These are phyloP conservation scores for Platichthys flesus DNA, from an alignment of 2,113 vertebrate species.

Conservation along the genomic window DNA sequence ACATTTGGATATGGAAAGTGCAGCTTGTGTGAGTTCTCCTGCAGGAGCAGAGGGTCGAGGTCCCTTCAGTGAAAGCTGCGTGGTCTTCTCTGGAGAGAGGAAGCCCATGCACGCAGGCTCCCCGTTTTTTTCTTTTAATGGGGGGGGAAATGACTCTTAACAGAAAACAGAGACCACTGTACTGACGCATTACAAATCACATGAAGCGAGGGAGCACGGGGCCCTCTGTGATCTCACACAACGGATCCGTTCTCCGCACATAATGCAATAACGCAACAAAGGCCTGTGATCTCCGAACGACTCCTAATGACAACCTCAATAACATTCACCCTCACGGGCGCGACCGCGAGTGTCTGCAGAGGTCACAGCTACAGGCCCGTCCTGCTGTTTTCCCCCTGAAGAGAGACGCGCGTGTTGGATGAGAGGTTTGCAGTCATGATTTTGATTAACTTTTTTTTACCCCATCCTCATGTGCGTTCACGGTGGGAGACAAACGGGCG, in stretches of 20 bases:
- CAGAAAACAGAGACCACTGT: slow-evolving; percentile 77
- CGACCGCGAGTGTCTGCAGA: slow-evolving; percentile 9
- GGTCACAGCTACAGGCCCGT: not conserved
- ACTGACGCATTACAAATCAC: slow-evolving; percentile 78
- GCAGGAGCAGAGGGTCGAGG: not conserved
- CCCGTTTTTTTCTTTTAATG: slow-evolving; percentile 46
- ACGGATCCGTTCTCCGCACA: slow-evolving; percentile 29
- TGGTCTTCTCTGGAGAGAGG: slow-evolving; percentile 30
- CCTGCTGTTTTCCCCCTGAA: not conserved
- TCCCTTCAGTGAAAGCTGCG: slow-evolving; percentile 15
- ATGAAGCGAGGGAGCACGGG: slow-evolving; percentile 47
- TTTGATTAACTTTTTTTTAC: slow-evolving; percentile 10
- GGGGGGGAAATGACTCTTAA: slow-evolving; percentile 79
- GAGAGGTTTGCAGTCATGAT: slow-evolving; percentile 19
- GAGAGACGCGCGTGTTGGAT: not conserved
- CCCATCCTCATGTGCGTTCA: slow-evolving; percentile 16
- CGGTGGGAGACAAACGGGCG: not conserved
- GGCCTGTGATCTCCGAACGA: slow-evolving; percentile 22
- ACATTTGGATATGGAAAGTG: slow-evolving; percentile 44
- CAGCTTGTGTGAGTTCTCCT: slow-evolving; percentile 11
- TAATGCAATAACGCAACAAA: slow-evolving; percentile 30
- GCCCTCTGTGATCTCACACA: slow-evolving; percentile 58
- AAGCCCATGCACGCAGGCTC: slow-evolving; percentile 34
- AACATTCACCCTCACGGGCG: not conserved
- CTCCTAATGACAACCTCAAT: slow-evolving; percentile 17